Conservation (phyloP, 2,113 vertebrate genomes). For the Oryzias melastigma region DNA sequence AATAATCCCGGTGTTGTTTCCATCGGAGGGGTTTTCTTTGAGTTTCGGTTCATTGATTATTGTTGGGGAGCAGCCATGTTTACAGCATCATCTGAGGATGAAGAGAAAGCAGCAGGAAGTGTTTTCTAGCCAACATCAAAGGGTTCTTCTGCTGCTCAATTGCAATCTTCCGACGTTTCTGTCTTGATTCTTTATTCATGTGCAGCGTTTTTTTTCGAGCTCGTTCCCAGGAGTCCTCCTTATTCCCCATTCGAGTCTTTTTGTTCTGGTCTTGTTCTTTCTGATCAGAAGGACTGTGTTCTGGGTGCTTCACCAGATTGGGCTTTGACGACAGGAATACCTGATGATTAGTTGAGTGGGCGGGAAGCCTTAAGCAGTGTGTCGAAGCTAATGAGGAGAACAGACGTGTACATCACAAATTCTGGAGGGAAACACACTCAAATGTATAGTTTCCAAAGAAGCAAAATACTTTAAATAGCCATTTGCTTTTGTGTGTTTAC, state of each 20-base stretch:
- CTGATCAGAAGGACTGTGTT: conserved; percentile 8
- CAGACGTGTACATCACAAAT: too few species aligned
- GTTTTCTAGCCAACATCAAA: conserved; percentile 38
- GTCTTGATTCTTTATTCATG: conserved; percentile 46
- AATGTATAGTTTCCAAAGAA: too few species aligned
- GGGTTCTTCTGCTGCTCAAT: conserved; percentile 36
- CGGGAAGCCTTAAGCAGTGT: conserved; percentile 2
- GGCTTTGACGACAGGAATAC: conserved; percentile 29
- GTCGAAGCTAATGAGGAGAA: too few species aligned
- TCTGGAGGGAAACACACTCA: too few species aligned
- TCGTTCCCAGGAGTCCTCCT: conserved; percentile 15
- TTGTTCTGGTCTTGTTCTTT: conserved; percentile 27
- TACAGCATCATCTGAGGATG: conserved; percentile 9
- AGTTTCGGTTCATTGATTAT: not conserved
- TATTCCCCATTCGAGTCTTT: conserved; percentile 25
- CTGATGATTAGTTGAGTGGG: conserved; percentile 37
- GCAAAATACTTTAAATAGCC: too few species aligned
- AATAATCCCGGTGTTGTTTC: not conserved
- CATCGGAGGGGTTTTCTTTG: not conserved
- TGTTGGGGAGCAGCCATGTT: not conserved
- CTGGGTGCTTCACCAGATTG: conserved; percentile 1
- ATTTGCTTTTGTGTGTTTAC: too few species aligned
- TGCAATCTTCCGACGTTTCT: conserved; percentile 19
- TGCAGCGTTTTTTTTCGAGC: conserved; percentile 38
- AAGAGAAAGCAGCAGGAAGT: conserved; percentile 13